These are phyloP conservation scores for Phrixothrix hirtus DNA, from an alignment of 2,888 invertebrate species.

Conservation along the genomic window DNA sequence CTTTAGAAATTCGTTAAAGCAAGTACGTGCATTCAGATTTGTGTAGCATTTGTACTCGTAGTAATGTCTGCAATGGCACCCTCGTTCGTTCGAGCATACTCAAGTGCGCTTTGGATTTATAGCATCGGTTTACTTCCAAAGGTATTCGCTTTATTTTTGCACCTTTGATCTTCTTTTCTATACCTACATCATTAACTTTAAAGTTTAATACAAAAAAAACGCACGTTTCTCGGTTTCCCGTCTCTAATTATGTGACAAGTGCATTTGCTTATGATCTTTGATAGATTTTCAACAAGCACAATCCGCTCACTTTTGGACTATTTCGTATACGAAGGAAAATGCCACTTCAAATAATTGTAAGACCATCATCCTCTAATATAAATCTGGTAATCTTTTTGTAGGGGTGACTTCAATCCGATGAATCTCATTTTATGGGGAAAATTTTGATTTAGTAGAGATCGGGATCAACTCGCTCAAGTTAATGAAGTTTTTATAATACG, in stretches of 20 bases:
- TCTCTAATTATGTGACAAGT: constrained; percentile 48
- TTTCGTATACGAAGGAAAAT: background rate
- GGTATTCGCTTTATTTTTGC: constrained; percentile 38
- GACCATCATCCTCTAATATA: constrained; percentile 28
- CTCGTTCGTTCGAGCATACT: constrained; percentile 31
- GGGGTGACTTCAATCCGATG: constrained; percentile 16
- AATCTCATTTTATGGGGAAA: constrained; percentile 23
- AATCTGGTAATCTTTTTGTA: constrained; percentile 24
- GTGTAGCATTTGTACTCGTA: constrained; percentile 29
- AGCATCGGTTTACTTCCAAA: constrained; percentile 35
- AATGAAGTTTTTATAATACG: too few relatives aligned
- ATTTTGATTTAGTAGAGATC: constrained; percentile 24
- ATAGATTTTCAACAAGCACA: too few relatives aligned
- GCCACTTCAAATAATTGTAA: constrained; percentile 27
- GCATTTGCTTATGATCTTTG: too few relatives aligned
- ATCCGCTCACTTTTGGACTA: constrained; percentile 39
- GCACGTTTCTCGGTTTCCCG: constrained; percentile 35
- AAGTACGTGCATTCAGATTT: constrained; percentile 28
- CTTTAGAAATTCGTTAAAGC: constrained; percentile 30
- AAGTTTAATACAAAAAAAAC: constrained; percentile 31
- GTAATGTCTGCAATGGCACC: constrained; percentile 28
- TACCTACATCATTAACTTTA: constrained; percentile 50
- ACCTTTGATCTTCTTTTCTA: constrained; percentile 50
- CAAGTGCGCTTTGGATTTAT: constrained; percentile 35
- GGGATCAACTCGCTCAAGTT: constrained; percentile 1